phyloP scores from a whole-genome alignment of 2,113 vertebrate genomes.

The Telmatochromis bifrenatus region DNA sequence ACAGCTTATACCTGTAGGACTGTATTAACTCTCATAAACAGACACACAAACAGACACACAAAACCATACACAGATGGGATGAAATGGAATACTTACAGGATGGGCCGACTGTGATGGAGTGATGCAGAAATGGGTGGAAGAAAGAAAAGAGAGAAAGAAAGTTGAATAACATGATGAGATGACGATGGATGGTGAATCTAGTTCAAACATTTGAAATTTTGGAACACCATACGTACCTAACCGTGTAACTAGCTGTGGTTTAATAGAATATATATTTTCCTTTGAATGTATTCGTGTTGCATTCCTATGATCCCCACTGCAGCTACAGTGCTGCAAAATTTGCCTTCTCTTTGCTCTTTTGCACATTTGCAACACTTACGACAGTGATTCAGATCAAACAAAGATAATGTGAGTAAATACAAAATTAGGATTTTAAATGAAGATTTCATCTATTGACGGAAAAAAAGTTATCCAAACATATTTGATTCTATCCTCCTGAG shows the following conservation, averaged over 20 bases:
- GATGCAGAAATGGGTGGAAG: slow-evolving; percentile 34
- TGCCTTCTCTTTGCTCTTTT: not conserved
- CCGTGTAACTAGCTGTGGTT: not conserved
- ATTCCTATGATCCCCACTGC: not conserved
- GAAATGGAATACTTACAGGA: slow-evolving; percentile 81
- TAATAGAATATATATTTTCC: not conserved
- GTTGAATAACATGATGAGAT: slow-evolving; percentile 44
- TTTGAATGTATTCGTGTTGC: not conserved
- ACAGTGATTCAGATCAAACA: not conserved
- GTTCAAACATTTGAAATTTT: not conserved
- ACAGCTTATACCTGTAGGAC: not conserved
- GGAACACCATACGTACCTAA: rapidly evolving
- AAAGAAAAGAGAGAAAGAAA: slow-evolving; percentile 39
- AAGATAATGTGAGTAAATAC: not conserved
- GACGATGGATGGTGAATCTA: not conserved
- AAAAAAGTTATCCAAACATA: not conserved
- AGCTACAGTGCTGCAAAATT: not conserved
- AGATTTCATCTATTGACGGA: not conserved
- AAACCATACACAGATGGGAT: slow-evolving; percentile 64
- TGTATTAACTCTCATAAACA: not conserved
- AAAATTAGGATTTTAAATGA: not conserved
- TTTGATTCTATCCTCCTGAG: not conserved
- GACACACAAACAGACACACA: not conserved
- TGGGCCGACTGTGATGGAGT: slow-evolving; percentile 72
- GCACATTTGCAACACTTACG: not conserved